Base-by-base conservation (phyloP, 2,888 invertebrate genomes). In the Anthoptus insignis region DNA sequence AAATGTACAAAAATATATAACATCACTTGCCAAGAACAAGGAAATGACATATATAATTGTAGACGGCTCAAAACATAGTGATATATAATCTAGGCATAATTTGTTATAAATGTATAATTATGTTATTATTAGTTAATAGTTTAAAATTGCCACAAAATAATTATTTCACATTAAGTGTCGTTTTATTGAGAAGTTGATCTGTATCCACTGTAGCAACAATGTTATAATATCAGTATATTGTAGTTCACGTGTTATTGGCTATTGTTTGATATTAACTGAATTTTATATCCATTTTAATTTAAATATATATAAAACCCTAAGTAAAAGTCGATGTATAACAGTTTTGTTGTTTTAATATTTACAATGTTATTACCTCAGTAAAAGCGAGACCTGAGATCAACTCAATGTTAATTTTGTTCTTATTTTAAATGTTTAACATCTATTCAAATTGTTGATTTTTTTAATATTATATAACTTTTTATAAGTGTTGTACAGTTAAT, bases 21-120 rank as follows among this genome's bases (percentile, higher is more conserved):
- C 60, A 70, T 66, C 70, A 68, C 70, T 67, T 70, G 67, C 69
- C 69, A 70, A 47, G 54, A 65, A 56, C 69, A 65, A 70, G 65
- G 59, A 67, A 56, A 65, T 45, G 32, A 63, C 53, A 63, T 47
- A 52, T 64, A 63, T 24, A 53, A 11, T 56, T 60, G 50, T 29
- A 54, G 45, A 52, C 19, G 54, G 61, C 61, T 61, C 61, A 63
- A 63, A 63, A 45, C 56, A 63, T 63, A 47, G 63, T 63, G 54
- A 63, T 63, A 56, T 63, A 37, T 37, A 47, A 63, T 54, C 13
- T 63, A 63, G 59, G 29, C 42, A 13, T 52, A 39, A 45, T n/a
- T 29, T 60, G 22, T 59, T 45, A 16, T 42, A 29, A 42, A 42
- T 60, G 27, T 52, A 59, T 52, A 42, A 57, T 11, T 34, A 47